Conservation (phyloP, 1,140 invertebrate species). For the Bemisia tabaci region DNA sequence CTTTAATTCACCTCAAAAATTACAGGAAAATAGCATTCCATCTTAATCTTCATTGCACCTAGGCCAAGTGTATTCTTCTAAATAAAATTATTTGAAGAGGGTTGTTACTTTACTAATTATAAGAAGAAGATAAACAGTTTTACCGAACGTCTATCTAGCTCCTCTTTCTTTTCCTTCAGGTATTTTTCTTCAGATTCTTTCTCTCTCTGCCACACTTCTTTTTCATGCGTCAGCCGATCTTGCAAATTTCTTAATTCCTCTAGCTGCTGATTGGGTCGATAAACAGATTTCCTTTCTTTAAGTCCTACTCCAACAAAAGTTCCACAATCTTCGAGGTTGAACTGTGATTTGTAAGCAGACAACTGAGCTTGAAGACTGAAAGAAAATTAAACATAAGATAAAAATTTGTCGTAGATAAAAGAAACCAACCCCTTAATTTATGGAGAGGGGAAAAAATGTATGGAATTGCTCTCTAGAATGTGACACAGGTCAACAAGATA, state of each 20-base stretch:
- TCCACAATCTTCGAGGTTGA: slow-evolving; percentile 16
- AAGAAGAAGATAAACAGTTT: no score
- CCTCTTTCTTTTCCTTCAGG: slow-evolving; percentile 45
- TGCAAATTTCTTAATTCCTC: slow-evolving; percentile 58
- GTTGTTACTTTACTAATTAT: no score
- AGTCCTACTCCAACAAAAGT: neutral
- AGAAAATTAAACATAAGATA: slow-evolving; percentile 8
- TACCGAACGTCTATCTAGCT: slow-evolving; percentile 40
- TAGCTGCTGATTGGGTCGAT: slow-evolving; percentile 54
- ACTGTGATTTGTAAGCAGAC: slow-evolving; percentile 33
- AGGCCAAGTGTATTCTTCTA: no score
- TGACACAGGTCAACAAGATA: no score
- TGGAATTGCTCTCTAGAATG: no score
- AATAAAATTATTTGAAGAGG: no score
- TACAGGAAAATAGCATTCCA: no score
- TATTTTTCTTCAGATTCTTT: slow-evolving; percentile 46
- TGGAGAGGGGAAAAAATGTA: no score
- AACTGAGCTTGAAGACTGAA: slow-evolving; percentile 48
- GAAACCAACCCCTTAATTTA: no score
- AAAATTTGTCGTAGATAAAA: neutral
- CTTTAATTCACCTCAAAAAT: no score
- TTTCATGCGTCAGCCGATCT: slow-evolving; percentile 63
- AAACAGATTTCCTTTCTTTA: slow-evolving; percentile 35
- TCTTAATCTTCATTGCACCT: no score
- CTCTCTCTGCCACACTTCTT: slow-evolving; percentile 54